phyloP scores from a whole-genome alignment of 2,888 invertebrate species.

The Heliconius ethilla region DNA sequence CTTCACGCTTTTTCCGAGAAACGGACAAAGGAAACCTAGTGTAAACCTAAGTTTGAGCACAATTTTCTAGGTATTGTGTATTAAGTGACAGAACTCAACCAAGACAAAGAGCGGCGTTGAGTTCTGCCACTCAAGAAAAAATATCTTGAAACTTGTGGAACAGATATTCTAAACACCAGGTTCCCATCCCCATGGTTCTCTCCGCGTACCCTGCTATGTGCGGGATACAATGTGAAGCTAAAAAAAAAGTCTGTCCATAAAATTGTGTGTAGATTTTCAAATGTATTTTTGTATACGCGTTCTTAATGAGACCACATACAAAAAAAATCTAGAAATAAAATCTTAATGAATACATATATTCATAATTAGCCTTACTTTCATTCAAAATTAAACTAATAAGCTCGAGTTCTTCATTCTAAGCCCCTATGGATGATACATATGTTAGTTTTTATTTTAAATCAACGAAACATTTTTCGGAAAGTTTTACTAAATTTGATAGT shows the following conservation, averaged over 20 bases:
- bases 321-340: neutral
- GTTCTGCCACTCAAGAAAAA: no score
- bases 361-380: neutral
- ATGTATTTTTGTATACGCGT: neutral
- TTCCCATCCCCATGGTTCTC: no score
- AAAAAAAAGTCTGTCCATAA: neutral
- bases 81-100: neutral
- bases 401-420: slow-evolving; percentile 1
- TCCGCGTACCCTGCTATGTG: no score
- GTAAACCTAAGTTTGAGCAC: neutral
- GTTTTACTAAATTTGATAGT: neutral
- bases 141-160: no score
- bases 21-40: neutral
- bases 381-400: slow-evolving; percentile 13
- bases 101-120: no score
- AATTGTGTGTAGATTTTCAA: neutral
- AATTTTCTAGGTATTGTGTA: neutral
- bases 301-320: neutral
- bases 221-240: neutral
- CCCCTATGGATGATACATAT: neutral
- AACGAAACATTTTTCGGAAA: neutral
- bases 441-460: neutral
- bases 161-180: no score
- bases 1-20: neutral
- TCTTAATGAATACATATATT: slow-evolving; percentile 11